These are phyloP conservation scores for Agrilus planipennis DNA, from an alignment of 1,140 invertebrate species.

Conservation along the genomic window DNA sequence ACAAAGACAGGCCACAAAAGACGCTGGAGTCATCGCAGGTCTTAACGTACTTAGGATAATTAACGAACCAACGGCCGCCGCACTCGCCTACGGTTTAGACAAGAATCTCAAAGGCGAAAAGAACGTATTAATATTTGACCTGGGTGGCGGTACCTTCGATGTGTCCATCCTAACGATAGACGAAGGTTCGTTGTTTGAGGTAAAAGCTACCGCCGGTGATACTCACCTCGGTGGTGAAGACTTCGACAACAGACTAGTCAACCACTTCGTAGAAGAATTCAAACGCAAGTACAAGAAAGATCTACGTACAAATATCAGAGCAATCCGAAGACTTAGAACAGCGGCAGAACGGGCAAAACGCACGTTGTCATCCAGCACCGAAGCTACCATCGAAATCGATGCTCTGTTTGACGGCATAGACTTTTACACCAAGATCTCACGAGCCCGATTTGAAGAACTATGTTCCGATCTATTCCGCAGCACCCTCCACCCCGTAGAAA, in stretches of 20 bases:
- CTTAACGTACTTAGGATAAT: slow-evolving; percentile 57
- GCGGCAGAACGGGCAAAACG: slow-evolving; percentile 71
- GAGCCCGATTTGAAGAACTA: slow-evolving; percentile 59
- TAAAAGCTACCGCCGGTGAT: slow-evolving; percentile 51
- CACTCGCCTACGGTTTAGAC: slow-evolving; percentile 57
- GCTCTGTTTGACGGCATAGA: slow-evolving; percentile 50
- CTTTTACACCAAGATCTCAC: slow-evolving; percentile 42
- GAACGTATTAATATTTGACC: slow-evolving; percentile 46
- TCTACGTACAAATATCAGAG: slow-evolving; percentile 32
- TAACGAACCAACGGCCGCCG: slow-evolving; percentile 62
- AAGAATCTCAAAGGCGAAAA: slow-evolving; percentile 50
- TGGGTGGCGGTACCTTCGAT: slow-evolving; percentile 56
- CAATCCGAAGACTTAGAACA: slow-evolving; percentile 54
- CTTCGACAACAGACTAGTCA: slow-evolving; percentile 56
- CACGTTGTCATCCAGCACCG: slow-evolving; percentile 58
- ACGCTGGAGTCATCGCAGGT: slow-evolving; percentile 52
- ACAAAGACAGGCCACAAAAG: slow-evolving; percentile 55
- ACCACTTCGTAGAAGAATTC: slow-evolving; percentile 42
- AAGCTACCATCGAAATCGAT: slow-evolving; percentile 62
- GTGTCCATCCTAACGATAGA: slow-evolving; percentile 64
- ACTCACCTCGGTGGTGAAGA: slow-evolving; percentile 42
- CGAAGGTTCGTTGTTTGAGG: slow-evolving; percentile 52
- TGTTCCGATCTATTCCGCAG: slow-evolving; percentile 51
- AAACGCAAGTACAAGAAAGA: slow-evolving; percentile 38
- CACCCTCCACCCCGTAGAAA: slow-evolving; percentile 50